Base-by-base conservation (phyloP, 1,140 invertebrate species). In the Drosophila aff. region DNA sequence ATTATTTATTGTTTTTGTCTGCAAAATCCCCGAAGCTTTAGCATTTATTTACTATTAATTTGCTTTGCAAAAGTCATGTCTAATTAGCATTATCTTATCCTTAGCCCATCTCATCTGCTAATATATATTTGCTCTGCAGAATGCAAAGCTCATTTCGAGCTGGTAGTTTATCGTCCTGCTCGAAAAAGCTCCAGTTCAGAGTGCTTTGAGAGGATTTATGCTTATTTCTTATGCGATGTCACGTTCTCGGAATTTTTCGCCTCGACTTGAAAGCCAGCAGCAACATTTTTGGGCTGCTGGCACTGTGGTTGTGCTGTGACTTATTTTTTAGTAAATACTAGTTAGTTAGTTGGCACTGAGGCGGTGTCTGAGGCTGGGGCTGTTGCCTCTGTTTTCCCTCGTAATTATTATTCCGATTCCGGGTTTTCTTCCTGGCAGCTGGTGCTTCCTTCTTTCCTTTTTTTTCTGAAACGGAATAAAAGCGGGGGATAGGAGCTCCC, bases 21-120 rank as follows among this genome's bases (percentile, higher is more conserved):
- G 9, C 33, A 1, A 11, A 43, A n/a, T 43, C 57, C 16, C 2
- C 16, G 8, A 9, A 4, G 2, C 26, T 16, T 13, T 6, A 31
- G 40, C 28, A 2, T 31, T 21, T 4, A 46, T n/a, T 62, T 62
- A 28, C 33, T 47, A n/a, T 9, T n/a, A 21, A 18, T 23, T 63
- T 23, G 16, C 15, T 41, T 7, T 16, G 10, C 21, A 43, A 40
- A 67, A 67, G 40, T 67, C 40, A 26, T 66, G 47, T 38, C 47
- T 87, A 87, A 87, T 87, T 87, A 89, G 83, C 80, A 87, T 89
- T 89, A 87, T 89, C 84, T 87, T 89, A 87, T 89, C 77, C 64
- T 15, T 10, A 73, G 67, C 52, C 77, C 74, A 64, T 62, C 64
- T 58, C 36, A 69, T 66, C 52, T 40, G 40, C 60, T 59, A 59